phyloP scores from a whole-genome alignment of 2,113 vertebrate species.

The Phrynosoma platyrhinos region DNA sequence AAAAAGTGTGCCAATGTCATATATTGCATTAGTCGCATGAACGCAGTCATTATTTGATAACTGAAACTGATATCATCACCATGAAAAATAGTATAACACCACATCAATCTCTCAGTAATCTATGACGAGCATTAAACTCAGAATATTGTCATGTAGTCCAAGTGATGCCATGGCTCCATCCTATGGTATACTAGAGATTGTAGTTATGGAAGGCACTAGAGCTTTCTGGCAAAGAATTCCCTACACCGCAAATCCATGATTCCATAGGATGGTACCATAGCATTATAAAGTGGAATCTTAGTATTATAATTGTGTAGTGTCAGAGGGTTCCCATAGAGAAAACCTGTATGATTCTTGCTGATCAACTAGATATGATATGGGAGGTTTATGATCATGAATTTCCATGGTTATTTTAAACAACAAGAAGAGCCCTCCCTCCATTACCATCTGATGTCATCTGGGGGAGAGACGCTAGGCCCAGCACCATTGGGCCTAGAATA shows the following conservation, averaged over 20 bases:
- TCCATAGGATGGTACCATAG: no score
- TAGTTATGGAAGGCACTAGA: no score
- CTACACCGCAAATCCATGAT: no score
- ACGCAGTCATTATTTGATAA: background rate
- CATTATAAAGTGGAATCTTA: no score
- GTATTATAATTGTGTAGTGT: no score
- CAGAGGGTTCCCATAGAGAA: background rate
- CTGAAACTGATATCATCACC: background rate
- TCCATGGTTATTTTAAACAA: background rate
- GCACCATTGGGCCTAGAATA: no score
- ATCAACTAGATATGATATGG: background rate
- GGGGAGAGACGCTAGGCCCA: no score
- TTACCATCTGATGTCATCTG: no score
- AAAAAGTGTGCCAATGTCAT: background rate
- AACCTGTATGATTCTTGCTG: background rate
- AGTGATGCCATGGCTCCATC: no score
- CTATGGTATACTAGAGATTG: no score
- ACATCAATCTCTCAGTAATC: background rate
- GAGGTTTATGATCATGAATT: background rate
- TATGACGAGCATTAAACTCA: background rate
- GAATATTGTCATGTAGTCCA: background rate
- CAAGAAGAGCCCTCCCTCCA: no score
- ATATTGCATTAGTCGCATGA: background rate
- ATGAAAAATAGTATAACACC: background rate
- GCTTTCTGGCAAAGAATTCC: no score